These are phyloP conservation scores for Sipha flava DNA, from an alignment of 1,140 invertebrate species.

Conservation along the genomic window DNA sequence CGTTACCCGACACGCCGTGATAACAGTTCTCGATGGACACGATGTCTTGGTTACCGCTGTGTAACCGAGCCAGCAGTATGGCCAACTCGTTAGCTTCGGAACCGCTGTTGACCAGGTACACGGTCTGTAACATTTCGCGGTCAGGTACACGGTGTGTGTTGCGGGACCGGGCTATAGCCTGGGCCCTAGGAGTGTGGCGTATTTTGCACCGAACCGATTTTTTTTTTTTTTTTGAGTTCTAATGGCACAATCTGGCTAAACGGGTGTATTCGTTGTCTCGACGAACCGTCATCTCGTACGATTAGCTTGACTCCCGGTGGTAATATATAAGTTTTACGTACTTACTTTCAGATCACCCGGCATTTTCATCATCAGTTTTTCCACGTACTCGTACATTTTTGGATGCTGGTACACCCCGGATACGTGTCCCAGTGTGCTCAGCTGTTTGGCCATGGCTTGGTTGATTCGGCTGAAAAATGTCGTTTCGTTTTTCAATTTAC, in stretches of 20 bases:
- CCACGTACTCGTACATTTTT: constrained; percentile 81
- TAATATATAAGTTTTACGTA: not conserved
- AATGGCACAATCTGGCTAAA: too few species aligned
- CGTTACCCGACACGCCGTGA: constrained; percentile 77
- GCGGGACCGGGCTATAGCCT: too few species aligned
- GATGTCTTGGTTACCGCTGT: constrained; percentile 77
- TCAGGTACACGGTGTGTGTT: too few species aligned
- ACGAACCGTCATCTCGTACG: too few species aligned
- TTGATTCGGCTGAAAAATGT: constrained; percentile 53
- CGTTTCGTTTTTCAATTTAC: not conserved
- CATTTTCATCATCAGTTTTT: constrained; percentile 68
- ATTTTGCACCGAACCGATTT: too few species aligned
- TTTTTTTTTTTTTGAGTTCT: too few species aligned
- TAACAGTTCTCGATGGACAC: constrained; percentile 80
- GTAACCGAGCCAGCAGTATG: constrained; percentile 69
- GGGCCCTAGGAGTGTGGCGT: too few species aligned
- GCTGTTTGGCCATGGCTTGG: constrained; percentile 66
- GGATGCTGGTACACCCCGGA: constrained; percentile 86
- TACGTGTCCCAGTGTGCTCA: constrained; percentile 77
- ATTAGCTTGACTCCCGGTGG: too few species aligned
- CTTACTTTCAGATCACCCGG: constrained; percentile 74
- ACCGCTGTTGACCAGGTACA: constrained; percentile 91
- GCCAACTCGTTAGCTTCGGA: constrained; percentile 96
- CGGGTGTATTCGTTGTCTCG: too few species aligned
- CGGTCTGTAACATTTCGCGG: constrained; percentile 53